A percentile compares a stretch with the other conserved stretches of the same genome.
Conservation (phyloP, 2,797 vertebrate genomes). For the Nannoperca obscura region DNA sequence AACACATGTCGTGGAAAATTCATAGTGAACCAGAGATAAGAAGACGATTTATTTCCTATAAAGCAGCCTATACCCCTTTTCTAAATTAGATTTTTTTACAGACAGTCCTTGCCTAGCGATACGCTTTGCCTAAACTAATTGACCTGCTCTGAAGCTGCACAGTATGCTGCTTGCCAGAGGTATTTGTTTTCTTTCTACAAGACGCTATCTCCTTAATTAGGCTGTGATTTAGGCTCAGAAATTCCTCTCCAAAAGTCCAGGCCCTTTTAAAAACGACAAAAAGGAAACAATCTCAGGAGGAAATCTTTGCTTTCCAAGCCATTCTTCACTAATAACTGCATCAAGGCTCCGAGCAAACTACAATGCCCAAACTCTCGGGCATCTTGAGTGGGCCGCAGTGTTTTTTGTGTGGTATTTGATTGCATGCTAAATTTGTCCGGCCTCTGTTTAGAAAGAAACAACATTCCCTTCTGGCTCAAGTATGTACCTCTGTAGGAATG, state of each 20-base stretch:
- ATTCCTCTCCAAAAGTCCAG: conserved; percentile 42
- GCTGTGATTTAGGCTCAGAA: conserved; percentile 55
- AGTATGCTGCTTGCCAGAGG: conserved; percentile 31
- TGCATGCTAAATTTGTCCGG: conserved; percentile 49
- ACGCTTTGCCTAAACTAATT: conserved; percentile 57
- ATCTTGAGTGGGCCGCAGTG: conserved; percentile 22
- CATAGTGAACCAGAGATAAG: conserved; percentile 39
- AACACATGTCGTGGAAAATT: conserved; percentile 1
- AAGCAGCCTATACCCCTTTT: conserved; percentile 48
- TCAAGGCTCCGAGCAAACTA: conserved; percentile 36
- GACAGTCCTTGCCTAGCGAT: conserved; percentile 18
- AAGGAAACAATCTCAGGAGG: conserved; percentile 56
- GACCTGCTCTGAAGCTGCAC: conserved; percentile 49
- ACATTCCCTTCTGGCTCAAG: conserved; percentile 9
- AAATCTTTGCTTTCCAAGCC: conserved; percentile 55
- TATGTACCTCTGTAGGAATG: conserved; percentile 24
- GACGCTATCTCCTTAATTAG: conserved; percentile 75
- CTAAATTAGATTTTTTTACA: conserved; percentile 48
- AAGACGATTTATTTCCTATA: conserved; percentile 51
- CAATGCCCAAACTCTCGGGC: conserved; percentile 40
- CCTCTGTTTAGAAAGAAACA: conserved; percentile 36
- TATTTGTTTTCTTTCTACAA: conserved; percentile 61
- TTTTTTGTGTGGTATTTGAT: conserved; percentile 51
- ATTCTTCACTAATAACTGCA: conserved; percentile 64
- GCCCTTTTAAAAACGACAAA: conserved; percentile 45